These are phyloP conservation scores for Macrotis lagotis DNA, from an alignment of 2,113 vertebrate genomes.

Conservation along the genomic window DNA sequence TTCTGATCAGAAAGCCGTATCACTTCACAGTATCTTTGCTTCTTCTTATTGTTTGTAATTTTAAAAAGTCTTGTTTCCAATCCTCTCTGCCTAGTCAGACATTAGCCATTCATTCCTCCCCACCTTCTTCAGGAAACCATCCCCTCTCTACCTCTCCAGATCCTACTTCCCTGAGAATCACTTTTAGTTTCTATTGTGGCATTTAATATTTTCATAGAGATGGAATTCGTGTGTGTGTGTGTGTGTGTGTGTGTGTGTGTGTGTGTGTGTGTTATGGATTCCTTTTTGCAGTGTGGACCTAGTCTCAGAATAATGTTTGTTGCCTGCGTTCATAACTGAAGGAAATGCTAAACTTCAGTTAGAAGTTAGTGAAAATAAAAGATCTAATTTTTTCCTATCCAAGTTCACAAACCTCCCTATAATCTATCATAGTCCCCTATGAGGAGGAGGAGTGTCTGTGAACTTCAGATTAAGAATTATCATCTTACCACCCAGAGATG, in stretches of 20 bases:
- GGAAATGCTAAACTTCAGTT: neutral
- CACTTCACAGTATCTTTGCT: neutral
- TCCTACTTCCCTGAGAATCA: neutral
- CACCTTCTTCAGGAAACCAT: rapidly evolving
- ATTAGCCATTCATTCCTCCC: neutral
- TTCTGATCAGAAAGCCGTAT: neutral
- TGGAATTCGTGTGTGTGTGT: neutral
- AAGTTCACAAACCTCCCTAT: neutral
- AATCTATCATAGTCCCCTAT: neutral
- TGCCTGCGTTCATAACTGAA: neutral
- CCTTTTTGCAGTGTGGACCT: neutral
- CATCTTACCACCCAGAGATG: neutral
- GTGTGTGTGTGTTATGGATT: neutral
- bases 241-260: neutral
- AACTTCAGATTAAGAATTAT: neutral
- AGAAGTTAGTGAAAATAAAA: neutral
- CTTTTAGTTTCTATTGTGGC: neutral
- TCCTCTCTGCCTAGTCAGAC: neutral
- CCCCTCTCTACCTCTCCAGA: rapidly evolving
- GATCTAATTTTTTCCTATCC: neutral
- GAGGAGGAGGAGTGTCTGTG: neutral
- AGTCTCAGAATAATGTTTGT: neutral
- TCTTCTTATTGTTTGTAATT: neutral
- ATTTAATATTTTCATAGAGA: neutral
- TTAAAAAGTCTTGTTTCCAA: neutral